These are phyloP conservation scores for Mirza zaza DNA, from an alignment of 2,113 vertebrate genomes.

Conservation along the genomic window DNA sequence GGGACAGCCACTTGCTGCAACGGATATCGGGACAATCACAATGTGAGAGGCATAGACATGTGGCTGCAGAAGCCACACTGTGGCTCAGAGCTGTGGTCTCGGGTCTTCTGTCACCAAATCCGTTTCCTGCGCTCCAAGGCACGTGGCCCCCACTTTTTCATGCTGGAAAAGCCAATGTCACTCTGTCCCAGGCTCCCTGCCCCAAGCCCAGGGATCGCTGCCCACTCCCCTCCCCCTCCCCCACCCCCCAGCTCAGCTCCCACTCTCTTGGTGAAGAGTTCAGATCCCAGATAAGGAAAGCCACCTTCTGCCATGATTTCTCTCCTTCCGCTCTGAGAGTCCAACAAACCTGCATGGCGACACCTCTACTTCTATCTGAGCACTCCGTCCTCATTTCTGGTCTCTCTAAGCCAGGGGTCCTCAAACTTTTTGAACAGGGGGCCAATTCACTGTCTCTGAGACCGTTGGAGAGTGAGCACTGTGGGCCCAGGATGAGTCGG, in stretches of 20 bases:
- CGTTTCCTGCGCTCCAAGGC: background rate
- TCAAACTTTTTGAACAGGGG: too few relatives aligned
- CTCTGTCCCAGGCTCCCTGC: background rate
- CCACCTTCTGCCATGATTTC: background rate
- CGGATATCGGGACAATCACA: background rate
- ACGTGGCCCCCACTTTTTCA: too few relatives aligned
- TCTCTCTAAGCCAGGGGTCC: background rate
- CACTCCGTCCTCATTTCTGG: background rate
- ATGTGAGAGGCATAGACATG: too few relatives aligned
- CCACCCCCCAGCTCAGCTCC: background rate
- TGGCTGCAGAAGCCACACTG: background rate
- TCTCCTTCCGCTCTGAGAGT: background rate
- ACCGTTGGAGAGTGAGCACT: too few relatives aligned
- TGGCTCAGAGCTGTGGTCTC: background rate
- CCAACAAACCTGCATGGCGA: too few relatives aligned
- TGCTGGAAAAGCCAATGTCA: rapidly evolving
- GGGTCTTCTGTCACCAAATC: background rate
- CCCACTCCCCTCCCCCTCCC: too few relatives aligned
- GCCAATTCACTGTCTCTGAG: too few relatives aligned
- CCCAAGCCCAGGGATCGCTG: background rate
- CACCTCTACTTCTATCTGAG: background rate
- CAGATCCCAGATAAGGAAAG: background rate
- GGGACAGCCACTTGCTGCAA: background rate
- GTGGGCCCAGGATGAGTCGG: too few relatives aligned
- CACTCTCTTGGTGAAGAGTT: too few relatives aligned